These are phyloP conservation scores for Pelodiscus sinensis DNA, from an alignment of 2,113 vertebrate genomes.

Conservation along the genomic window DNA sequence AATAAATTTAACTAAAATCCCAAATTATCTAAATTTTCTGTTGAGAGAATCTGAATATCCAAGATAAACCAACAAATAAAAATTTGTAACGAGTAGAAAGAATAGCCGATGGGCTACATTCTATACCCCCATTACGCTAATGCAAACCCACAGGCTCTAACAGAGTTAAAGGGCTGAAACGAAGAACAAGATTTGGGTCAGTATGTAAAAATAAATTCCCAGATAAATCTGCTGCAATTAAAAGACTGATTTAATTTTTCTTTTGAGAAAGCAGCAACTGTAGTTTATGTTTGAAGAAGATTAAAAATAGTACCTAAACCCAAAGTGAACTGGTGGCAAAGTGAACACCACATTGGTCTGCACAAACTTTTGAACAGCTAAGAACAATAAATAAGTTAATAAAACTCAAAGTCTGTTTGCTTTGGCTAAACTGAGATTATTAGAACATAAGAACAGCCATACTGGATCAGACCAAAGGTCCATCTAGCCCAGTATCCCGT, in stretches of 20 bases:
- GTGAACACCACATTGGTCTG: not conserved
- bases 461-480: too few relatives aligned
- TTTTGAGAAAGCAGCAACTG: not conserved
- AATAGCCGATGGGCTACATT: not conserved
- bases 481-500: too few relatives aligned
- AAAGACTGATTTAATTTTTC: not conserved
- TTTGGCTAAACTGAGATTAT: not conserved
- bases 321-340: not conserved
- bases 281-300: not conserved
- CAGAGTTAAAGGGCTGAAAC: not conserved
- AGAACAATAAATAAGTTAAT: not conserved
- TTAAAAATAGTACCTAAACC: not conserved
- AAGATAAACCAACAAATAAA: not conserved
- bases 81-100: not conserved
- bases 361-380: not conserved
- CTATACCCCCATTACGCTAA: not conserved
- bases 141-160: not conserved
- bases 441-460: not conserved
- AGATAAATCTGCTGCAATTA: not conserved
- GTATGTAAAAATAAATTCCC: not conserved
- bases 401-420: not conserved
- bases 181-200: not conserved
- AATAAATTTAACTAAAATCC: not conserved
- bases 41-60: not conserved
- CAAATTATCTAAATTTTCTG: not conserved